These are phyloP conservation scores for Himantopus leucocephalus DNA, from an alignment of 2,113 vertebrate species.

Conservation along the genomic window DNA sequence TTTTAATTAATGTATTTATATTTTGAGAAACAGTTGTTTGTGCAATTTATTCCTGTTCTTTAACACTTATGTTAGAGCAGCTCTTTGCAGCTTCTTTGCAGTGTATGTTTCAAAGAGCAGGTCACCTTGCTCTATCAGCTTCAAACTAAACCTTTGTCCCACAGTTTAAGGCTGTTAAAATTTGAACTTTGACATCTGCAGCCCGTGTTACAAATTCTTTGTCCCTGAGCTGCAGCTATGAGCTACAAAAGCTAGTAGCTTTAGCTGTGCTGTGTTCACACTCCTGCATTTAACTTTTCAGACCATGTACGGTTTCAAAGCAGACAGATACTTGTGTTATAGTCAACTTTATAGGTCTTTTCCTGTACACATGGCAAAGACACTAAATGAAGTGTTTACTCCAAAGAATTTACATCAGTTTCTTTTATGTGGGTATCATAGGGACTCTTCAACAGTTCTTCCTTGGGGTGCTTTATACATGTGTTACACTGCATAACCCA, in stretches of 20 bases:
- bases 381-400: neutral
- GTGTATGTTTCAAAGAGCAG: neutral
- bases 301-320: neutral
- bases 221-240: neutral
- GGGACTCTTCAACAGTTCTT: neutral
- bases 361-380: neutral
- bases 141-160: neutral
- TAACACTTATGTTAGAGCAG: rapidly evolving
- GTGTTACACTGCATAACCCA: neutral
- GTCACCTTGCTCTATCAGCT: neutral
- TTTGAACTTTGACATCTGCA: neutral
- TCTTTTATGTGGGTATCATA: neutral
- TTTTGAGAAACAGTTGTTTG: neutral
- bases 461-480: neutral
- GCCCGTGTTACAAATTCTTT: neutral
- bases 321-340: neutral
- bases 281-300: neutral
- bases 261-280: neutral
- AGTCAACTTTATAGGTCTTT: neutral
- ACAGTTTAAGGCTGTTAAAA: neutral
- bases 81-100: neutral
- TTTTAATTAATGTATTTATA: neutral
- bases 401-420: neutral
- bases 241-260: neutral
- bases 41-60: neutral